Conservation (phyloP, 2,113 vertebrate species). For the Blennius ocellaris region DNA sequence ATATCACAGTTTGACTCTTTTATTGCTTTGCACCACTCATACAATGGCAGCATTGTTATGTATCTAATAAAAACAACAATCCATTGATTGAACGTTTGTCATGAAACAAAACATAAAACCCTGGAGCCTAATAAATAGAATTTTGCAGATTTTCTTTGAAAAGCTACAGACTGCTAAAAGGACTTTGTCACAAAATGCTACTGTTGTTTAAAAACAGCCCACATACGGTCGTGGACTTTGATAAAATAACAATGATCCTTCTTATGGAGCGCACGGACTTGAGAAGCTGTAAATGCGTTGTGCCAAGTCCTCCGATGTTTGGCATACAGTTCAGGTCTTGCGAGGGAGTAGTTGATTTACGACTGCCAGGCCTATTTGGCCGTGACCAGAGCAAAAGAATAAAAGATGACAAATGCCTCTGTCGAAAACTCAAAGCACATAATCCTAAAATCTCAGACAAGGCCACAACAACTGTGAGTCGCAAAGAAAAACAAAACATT, state of each 20-base stretch:
- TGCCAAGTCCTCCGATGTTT: conserved; percentile 41
- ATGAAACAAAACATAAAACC: conserved; percentile 38
- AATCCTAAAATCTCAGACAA: conserved; percentile 34
- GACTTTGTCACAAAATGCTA: conserved; percentile 9
- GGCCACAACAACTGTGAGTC: conserved; percentile 12
- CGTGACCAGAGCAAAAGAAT: conserved; percentile 18
- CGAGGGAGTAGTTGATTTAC: conserved; percentile 41
- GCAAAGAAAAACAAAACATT: conserved; percentile 31
- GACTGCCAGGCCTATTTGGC: conserved; percentile 38
- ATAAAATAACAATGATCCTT: conserved; percentile 29
- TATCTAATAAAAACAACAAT: conserved; percentile 45
- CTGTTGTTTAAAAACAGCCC: conserved; percentile 11
- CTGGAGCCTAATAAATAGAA: not conserved
- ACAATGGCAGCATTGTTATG: conserved; percentile 3
- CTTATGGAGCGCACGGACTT: conserved; percentile 23
- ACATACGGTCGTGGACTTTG: conserved; percentile 3
- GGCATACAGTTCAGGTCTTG: conserved; percentile 28
- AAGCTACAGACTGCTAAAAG: not conserved
- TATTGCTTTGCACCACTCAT: conserved; percentile 16
- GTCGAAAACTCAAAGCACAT: conserved; percentile 39
- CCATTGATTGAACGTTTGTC: conserved; percentile 41
- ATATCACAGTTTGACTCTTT: conserved; percentile 7
- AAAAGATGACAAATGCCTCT: conserved; percentile 33
- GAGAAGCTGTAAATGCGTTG: conserved; percentile 3
- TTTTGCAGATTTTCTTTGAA: no score